Conservation (phyloP, 2,888 invertebrate species). For the Coronaproctus castanopsis region DNA sequence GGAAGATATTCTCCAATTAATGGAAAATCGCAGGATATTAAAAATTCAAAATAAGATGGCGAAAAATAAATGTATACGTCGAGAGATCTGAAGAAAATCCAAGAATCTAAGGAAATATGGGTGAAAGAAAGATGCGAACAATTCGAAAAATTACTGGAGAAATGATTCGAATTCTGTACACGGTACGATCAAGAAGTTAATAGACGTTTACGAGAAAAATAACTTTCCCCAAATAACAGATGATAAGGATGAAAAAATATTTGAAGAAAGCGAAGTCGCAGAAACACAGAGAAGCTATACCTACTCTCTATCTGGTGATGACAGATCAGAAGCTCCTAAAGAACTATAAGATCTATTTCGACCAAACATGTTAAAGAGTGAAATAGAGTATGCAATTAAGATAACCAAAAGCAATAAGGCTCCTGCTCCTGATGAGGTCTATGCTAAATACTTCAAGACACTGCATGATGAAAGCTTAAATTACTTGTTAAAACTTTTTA, state of each 20-base stretch:
- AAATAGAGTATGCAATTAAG: no score
- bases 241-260: neutral
- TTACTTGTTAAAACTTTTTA: no score
- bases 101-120: neutral
- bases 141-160: neutral
- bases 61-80: neutral
- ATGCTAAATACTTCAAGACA: no score
- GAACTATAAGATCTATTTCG: no score
- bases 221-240: neutral
- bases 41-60: neutral
- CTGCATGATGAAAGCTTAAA: no score
- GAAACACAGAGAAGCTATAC: neutral
- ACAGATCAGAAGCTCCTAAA: no score
- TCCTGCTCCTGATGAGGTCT: no score
- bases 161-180: neutral
- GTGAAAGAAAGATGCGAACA: neutral
- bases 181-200: neutral
- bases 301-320: no score
- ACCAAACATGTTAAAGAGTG: no score
- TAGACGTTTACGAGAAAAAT: neutral
- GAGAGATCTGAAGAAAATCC: neutral
- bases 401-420: no score
- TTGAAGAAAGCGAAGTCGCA: neutral
- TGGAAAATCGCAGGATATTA: neutral
- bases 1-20: neutral